These are phyloP conservation scores for Patagioenas fasciata DNA, from an alignment of 2,113 vertebrate genomes.

Conservation along the genomic window DNA sequence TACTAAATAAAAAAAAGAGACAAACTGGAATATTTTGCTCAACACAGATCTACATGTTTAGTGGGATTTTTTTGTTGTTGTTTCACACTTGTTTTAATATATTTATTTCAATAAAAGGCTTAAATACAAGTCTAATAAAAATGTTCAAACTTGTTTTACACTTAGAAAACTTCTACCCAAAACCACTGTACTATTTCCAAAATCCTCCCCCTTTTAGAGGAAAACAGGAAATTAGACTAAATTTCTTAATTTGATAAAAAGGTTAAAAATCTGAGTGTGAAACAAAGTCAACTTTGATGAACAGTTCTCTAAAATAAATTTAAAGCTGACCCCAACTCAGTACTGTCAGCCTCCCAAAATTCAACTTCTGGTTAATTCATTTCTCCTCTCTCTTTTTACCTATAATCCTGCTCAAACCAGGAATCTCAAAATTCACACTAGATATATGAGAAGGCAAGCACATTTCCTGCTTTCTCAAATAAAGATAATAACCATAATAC, in stretches of 20 bases:
- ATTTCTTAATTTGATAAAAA: neutral
- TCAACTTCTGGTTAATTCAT: neutral
- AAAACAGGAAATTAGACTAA: neutral
- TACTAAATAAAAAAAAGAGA: neutral
- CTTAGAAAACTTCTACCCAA: neutral
- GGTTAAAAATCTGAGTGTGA: neutral
- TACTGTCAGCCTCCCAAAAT: neutral
- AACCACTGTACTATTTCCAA: neutral
- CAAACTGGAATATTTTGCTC: neutral
- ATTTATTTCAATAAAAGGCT: neutral
- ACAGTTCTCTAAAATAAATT: neutral
- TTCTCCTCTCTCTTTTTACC: neutral
- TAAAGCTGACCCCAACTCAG: neutral
- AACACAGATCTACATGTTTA: neutral
- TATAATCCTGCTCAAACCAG: neutral
- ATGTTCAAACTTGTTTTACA: neutral
- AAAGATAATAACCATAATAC: neutral
- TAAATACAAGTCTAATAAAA: neutral
- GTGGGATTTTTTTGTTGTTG: fast-evolving
- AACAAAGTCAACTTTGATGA: neutral
- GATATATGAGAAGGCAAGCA: neutral
- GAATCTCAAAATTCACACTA: neutral
- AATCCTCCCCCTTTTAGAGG: neutral
- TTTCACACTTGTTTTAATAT: neutral
- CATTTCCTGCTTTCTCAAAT: neutral